Evolutionary conservation across 2,113 vertebrate species (phyloP).

Genomic region (Grammomys dolichurus): DNA sequence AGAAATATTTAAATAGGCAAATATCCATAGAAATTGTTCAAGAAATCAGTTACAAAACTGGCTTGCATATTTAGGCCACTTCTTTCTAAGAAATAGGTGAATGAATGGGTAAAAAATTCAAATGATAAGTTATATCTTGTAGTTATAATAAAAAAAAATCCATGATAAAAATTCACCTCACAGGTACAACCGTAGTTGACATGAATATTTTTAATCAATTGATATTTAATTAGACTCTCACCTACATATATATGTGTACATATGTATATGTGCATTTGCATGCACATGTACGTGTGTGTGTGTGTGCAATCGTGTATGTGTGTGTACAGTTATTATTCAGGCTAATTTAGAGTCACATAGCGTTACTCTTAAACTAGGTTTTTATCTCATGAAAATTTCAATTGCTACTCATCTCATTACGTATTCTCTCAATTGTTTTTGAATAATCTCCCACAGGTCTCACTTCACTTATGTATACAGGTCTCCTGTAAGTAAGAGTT

Average conservation of each 20-base stretch:
- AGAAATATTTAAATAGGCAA: constrained; percentile 39
- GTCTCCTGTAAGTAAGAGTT: constrained; percentile 13
- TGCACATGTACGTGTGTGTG: accelerated
- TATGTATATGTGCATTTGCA: neutral
- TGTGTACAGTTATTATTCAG: neutral
- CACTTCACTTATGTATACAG: neutral
- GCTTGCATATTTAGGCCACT: neutral
- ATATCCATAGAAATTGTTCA: neutral
- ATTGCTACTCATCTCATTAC: neutral
- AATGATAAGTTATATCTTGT: neutral
- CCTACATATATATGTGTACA: accelerated
- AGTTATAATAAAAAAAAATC: neutral
- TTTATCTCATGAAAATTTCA: neutral
- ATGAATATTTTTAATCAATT: neutral
- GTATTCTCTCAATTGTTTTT: neutral
- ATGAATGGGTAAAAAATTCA: neutral
- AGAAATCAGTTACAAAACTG: neutral
- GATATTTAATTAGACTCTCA: neutral
- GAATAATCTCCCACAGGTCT: neutral
- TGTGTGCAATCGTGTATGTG: accelerated
- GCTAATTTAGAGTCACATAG: neutral
- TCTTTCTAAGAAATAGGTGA: neutral
- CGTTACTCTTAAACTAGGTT: neutral
- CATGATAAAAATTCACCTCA: neutral
- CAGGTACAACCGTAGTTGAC: neutral